Base-by-base conservation (phyloP, 1,140 invertebrate genomes). In the Cydia pomonella region DNA sequence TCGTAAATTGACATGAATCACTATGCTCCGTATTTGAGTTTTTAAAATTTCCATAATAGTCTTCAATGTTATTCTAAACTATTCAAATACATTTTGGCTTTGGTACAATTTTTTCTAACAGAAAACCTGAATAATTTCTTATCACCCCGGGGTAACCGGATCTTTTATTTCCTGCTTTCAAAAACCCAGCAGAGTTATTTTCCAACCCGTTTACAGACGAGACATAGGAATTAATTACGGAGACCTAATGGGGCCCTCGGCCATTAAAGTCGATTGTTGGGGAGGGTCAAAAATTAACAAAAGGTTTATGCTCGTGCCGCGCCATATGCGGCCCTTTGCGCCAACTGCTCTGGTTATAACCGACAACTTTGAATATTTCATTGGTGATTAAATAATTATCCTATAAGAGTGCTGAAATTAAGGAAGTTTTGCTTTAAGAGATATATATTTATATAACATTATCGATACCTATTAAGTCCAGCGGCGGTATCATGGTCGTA, bases 271-370 rank as follows among this genome's bases (percentile, higher is more conserved):
- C 64, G 64, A 69, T 69, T 38, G 64, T 23, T 29, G n/a, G 64
- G 25, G 64, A 69, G 64, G 64, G 64, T 69, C 64, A 69, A 69
- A 69, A 69, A 69, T 69, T 69, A 69, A 69, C 64, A 69, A 69
- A 69, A 69, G 64, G 64, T 69, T 66, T 69, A 38, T 33, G n/a
- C 13, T 18, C 18, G 25, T 12, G 25, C 16, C 27, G 27, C 16
- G 29, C 64, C 64, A 33, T 33, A 38, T 69, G 64, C 64, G 53
- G 64, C 64, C 64, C 64, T 64, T 64, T 10, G 64, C 64, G 27
- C 27, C 64, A 33, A 29, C 63, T 18, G 64, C n/a, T 33, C 27
- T 69, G 64, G 21, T 18, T 38, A 69, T 33, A 33, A 38, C 64
- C n/a, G 29, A n/a, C 25, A 66, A 66, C 64, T 69, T 69, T 69